These are phyloP conservation scores for Melanostoma mellinum DNA, from an alignment of 2,888 invertebrate genomes.

Conservation along the genomic window DNA sequence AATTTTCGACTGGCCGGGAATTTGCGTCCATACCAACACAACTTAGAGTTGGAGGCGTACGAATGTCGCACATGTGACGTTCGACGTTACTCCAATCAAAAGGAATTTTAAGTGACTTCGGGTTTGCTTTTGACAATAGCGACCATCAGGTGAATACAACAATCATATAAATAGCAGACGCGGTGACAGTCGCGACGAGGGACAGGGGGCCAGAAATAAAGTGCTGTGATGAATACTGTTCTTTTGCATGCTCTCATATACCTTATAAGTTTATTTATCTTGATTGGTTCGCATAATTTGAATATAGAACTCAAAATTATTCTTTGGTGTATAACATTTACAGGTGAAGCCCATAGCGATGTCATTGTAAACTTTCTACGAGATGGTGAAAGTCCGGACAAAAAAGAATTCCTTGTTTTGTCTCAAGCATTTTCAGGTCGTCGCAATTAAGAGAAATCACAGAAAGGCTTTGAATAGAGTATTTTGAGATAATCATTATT, in stretches of 20 bases:
- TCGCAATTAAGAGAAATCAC: constrained; percentile 27
- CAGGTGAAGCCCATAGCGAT: constrained; percentile 16
- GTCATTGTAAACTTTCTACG: constrained; percentile 55
- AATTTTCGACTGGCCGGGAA: constrained; percentile 3
- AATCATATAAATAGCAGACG: no score
- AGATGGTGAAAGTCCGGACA: constrained; percentile 48
- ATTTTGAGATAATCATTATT: neutral
- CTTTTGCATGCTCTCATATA: constrained; percentile 30
- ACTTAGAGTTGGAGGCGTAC: neutral
- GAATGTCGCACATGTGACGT: constrained; percentile 19
- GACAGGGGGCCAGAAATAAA: constrained; percentile 3
- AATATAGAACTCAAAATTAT: constrained; percentile 64
- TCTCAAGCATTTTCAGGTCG: constrained; percentile 24
- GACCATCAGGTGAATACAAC: neutral
- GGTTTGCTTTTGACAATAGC: constrained; percentile 13
- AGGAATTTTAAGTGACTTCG: constrained; percentile 52
- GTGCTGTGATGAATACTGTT: constrained; percentile 33
- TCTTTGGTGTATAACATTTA: constrained; percentile 18
- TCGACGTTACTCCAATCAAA: constrained; percentile 49
- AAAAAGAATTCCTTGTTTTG: constrained; percentile 26
- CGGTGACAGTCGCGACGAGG: neutral
- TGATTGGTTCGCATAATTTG: constrained; percentile 40
- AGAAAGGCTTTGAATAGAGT: neutral
- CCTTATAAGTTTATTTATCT: constrained; percentile 58
- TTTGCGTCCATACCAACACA: constrained; percentile 26